Conservation (phyloP, 1,140 invertebrate species). For the Matsumurasca onukii region DNA sequence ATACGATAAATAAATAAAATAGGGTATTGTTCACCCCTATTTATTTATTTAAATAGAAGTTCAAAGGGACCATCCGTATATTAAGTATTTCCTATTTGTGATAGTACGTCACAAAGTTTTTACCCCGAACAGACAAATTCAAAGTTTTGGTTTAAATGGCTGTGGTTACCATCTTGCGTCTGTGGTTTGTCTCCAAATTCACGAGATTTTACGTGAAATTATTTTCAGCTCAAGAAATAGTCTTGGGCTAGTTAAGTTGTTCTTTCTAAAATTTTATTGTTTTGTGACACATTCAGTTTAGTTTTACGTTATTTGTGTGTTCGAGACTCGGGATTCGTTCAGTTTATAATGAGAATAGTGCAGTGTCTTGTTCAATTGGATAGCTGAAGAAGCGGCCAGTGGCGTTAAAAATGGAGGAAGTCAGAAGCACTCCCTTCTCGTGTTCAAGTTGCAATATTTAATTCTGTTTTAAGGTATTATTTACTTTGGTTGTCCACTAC, state of each 20-base stretch:
- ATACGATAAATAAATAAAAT: no score
- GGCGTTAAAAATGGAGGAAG: conserved; percentile 27
- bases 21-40: no score
- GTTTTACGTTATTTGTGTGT: conserved; percentile 1
- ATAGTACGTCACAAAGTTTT: no score
- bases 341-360: not conserved
- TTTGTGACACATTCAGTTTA: conserved; percentile 32
- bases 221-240: conserved; percentile 37
- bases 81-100: no score
- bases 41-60: no score
- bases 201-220: conserved; percentile 40
- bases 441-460: conserved; percentile 23
- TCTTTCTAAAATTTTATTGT: conserved; percentile 32
- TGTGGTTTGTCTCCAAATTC: conserved; percentile 34
- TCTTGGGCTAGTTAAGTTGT: conserved; percentile 24
- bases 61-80: no score
- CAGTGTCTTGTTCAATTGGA: conserved; percentile 21
- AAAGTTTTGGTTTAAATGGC: no score
- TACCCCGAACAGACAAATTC: no score
- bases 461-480: not conserved
- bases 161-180: no score
- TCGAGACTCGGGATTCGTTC: not conserved
- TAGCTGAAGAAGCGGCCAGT: conserved; percentile 17
- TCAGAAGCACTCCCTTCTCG: conserved; percentile 33
- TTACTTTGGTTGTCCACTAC: no score